Base-by-base conservation (phyloP, 2,113 vertebrate species). In the Ammodytes dubius region DNA sequence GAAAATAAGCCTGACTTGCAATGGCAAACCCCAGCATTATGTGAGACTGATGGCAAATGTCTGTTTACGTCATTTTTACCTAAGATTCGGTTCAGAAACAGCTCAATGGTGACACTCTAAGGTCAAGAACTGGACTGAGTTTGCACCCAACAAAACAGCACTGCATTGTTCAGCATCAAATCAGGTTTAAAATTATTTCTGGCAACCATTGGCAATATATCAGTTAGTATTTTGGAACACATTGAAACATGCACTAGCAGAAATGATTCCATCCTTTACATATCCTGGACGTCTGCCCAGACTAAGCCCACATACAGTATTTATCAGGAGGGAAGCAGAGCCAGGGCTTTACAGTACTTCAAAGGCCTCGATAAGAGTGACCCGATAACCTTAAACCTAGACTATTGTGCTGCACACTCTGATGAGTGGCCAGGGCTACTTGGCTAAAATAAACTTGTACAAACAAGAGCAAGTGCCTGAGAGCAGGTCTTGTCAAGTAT, bases 321-420 rank as follows among this genome's bases (percentile, higher is more conserved):
- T 92, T 91, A 94, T 94, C 92, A 88, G 70, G 67, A 83, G 78
- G 63, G 71, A 85, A 91, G 76, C 81, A 52, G 80, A 90, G 87
- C 87, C 87, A 83, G 82, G 69, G 59, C 63, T 74, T 27, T 27
- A 27, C 27, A 27, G 27, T 7, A 77, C 87, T 92, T 94, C 91
- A 93, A 94, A 93, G 37, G 74, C 72, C 76, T 57, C 3, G 91
- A 93, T 91, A 93, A 94, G 87, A 80, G 15, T 50, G 80, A 69
- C 80, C 84, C 1, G 75, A 90, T 89, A 91, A 83, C 84, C 89
- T 76, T 74, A 77, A 85, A 82, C 82, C 67, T 56, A 37, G 67
- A 68, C 84, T 37, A 5, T 65, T 61, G 68, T 70, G 13, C 43
- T 50, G 57, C 74, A 71, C 64, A 37, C 81, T 77, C 77, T 83